Percentiles rank a stretch among this genome's conserved stretches.
These are phyloP conservation scores for Agelas oroides DNA, from an alignment of 37 sponge, comb jelly and placozoan genomes.

Conservation along the genomic window DNA sequence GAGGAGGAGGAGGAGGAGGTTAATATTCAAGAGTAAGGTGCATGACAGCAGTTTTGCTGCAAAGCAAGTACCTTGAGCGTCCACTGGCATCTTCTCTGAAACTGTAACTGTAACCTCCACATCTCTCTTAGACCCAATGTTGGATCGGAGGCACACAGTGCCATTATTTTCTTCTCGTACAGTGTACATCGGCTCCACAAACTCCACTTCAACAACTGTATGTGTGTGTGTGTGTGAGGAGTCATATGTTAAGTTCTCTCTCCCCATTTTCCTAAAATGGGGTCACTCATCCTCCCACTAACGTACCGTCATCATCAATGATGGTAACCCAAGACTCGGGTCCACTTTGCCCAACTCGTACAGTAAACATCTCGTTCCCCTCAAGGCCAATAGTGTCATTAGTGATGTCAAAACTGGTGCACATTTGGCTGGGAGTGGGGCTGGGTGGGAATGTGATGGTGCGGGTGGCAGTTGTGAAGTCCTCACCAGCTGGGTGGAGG, in stretches of 20 bases:
- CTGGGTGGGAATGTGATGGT: slow-evolving; percentile 29
- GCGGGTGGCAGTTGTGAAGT: slow-evolving; percentile 14
- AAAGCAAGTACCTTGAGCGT: no score
- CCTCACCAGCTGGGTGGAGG: slow-evolving; percentile 12
- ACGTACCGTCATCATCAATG: slow-evolving; percentile 41
- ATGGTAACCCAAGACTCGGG: slow-evolving; percentile 4
- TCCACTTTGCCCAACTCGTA: background rate
- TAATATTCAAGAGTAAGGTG: no score
- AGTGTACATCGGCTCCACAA: no score
- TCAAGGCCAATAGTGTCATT: slow-evolving; percentile 40
- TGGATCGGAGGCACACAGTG: background rate
- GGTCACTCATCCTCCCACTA: background rate
- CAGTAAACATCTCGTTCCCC: slow-evolving; percentile 9
- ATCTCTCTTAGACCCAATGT: no score
- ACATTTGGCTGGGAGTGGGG: background rate
- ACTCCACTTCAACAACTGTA: no score
- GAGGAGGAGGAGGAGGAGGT: no score
- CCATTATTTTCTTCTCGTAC: background rate
- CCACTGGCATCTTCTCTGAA: no score
- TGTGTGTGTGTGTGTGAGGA: background rate
- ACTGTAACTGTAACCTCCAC: no score
- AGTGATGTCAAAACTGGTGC: slow-evolving; percentile 5
- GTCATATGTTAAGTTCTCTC: background rate
- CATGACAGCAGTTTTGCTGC: no score
- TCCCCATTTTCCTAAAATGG: background rate